Evolutionary conservation across 2,888 invertebrate genomes (phyloP).

Genomic region (Nymphalis c-album): DNA sequence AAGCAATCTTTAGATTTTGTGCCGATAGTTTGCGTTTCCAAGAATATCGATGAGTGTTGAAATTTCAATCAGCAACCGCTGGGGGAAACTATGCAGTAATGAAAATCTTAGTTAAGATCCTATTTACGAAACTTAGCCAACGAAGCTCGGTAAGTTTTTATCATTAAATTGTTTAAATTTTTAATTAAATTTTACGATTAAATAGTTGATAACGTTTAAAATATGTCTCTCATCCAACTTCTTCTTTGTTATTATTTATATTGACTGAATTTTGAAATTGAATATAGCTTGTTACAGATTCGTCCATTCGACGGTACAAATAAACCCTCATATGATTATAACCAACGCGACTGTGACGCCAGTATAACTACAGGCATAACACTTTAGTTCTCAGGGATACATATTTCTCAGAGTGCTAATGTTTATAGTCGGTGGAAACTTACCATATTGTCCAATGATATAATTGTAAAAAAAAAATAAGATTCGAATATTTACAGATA

Average conservation of each 20-base stretch:
- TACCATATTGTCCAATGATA: too few relatives aligned
- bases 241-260: too few relatives aligned
- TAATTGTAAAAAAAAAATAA: neutral
- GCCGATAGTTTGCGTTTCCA: neutral
- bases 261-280: too few relatives aligned
- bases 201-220: neutral
- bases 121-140: neutral
- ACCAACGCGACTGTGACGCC: too few relatives aligned
- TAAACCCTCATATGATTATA: too few relatives aligned
- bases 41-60: conserved; percentile 10
- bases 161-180: neutral
- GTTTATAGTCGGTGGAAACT: too few relatives aligned
- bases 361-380: too few relatives aligned
- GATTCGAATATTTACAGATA: too few relatives aligned
- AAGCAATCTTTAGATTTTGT: neutral
- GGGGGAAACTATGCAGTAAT: conserved; percentile 7
- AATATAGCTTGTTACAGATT: too few relatives aligned
- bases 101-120: conserved; percentile 1
- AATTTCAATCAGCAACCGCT: conserved; percentile 6
- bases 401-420: too few relatives aligned
- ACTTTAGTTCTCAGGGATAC: too few relatives aligned
- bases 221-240: neutral
- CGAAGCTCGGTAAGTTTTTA: neutral
- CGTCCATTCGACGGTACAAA: too few relatives aligned
- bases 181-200: conserved; percentile 1